Evolutionary conservation across 2,797 vertebrate species (phyloP), one percentile per base, ranked within the genome.

Genomic region (Lagocephalus sceleratus): DNA sequence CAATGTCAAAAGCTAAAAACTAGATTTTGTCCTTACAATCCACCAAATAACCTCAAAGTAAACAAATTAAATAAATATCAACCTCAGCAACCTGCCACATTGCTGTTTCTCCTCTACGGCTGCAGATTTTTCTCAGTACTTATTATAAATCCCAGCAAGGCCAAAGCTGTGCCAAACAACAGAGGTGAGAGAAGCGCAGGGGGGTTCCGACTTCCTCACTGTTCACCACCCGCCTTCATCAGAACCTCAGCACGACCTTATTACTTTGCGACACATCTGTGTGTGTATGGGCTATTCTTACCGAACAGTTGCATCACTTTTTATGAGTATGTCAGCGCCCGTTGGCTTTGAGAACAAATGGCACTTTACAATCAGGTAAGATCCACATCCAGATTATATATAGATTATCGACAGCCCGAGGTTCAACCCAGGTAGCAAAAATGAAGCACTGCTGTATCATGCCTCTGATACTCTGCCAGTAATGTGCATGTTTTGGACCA

Each of bases 81-180:
- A 10, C 32, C 32, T 12, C 32, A 35, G 32, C 12, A 35, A 35
- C 32, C 32, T 35, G 32, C 32, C 29, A 14, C 32, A 3, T 14
- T 54, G 60, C 20, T 47, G 59, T 44, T 54, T 40, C 52, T 42
- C 4, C 49, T 20, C 44, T 38, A 54, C 60, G 64, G 65, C 58
- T 68, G 21, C 39, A 61, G 51, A 56, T 57, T 63, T 73, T 68
- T 83, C 40, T 10, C 8, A 44, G 20, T 20, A 20, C 63, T 63
- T 75, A 80, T 84, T 86, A 88, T 81, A 80, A 86, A 82, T 81
- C 75, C 65, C 86, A 79, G 77, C 84, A 58, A 77, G 85, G 55
- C 60, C 52, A 52, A 77, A 74, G 40, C 47, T 47, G 57, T 23
- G 54, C 65, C 54, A 64, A 73, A 68, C 56, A 49, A 54, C 47